These are phyloP conservation scores for Hycleus phaleratus DNA, from an alignment of 1,140 invertebrate species.

Conservation along the genomic window DNA sequence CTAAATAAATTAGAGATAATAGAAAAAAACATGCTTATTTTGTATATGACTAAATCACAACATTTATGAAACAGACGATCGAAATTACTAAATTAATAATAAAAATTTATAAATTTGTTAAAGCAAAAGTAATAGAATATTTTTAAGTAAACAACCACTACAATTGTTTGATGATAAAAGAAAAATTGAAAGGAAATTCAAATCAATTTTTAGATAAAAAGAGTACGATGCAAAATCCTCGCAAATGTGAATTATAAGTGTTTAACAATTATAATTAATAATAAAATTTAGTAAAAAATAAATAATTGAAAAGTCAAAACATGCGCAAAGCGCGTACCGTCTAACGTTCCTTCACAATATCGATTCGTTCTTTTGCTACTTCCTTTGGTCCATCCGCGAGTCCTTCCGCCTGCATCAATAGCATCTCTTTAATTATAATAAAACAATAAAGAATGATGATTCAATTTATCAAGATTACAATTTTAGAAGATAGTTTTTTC, in stretches of 20 bases:
- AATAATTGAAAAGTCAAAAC: slow-evolving; percentile 16
- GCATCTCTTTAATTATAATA: slow-evolving; percentile 4
- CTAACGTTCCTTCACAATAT: slow-evolving; percentile 13
- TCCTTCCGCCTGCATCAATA: slow-evolving; percentile 13
- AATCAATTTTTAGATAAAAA: neutral
- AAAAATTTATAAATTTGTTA: too few species aligned
- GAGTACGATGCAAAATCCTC: neutral
- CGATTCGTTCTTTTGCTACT: slow-evolving; percentile 17
- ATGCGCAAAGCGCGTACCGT: slow-evolving; percentile 15
- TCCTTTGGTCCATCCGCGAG: slow-evolving; percentile 13
- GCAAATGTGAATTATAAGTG: neutral
- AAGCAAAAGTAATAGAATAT: too few species aligned
- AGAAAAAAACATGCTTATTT: too few species aligned
- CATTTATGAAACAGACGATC: too few species aligned
- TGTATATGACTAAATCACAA: too few species aligned
- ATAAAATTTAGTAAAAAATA: neutral
- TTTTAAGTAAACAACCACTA: neutral
- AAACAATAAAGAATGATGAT: neutral
- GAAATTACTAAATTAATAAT: too few species aligned
- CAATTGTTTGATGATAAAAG: neutral
- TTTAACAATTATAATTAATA: neutral
- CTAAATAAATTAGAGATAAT: too few species aligned
- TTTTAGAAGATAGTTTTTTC: too few species aligned
- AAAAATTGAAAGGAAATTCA: neutral
- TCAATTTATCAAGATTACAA: too few species aligned